Evolutionary conservation across 2,113 vertebrate species (phyloP).

Genomic region (Hippocampus zosterae): DNA sequence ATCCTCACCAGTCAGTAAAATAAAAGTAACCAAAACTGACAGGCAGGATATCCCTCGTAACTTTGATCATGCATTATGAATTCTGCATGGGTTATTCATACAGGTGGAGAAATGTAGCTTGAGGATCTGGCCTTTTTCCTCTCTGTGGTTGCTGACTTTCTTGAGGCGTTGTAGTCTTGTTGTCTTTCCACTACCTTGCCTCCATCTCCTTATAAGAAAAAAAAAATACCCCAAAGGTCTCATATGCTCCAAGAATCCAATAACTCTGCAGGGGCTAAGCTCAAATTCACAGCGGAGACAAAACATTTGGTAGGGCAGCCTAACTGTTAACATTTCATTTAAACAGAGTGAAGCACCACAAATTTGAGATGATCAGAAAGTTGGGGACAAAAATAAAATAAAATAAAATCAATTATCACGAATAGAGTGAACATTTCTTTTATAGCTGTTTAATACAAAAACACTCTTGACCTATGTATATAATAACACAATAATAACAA

Average conservation of each 20-base stretch:
- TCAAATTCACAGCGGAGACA: slow-evolving; percentile 4
- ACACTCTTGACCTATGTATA: too few relatives aligned
- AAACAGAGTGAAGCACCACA: too few relatives aligned
- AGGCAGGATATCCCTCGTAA: slow-evolving; percentile 48
- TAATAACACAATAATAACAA: too few relatives aligned
- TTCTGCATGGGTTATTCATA: slow-evolving; percentile 62
- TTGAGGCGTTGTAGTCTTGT: slow-evolving; percentile 26
- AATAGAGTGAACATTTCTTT: too few relatives aligned
- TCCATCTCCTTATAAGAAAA: slow-evolving; percentile 31
- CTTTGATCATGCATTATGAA: slow-evolving; percentile 65
- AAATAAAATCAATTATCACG: too few relatives aligned
- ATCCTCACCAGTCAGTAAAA: slow-evolving; percentile 37
- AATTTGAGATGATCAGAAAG: too few relatives aligned
- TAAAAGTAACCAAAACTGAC: slow-evolving; percentile 44
- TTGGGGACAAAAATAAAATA: too few relatives aligned
- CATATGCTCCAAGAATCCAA: slow-evolving; percentile 11
- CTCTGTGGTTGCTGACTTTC: slow-evolving; percentile 22
- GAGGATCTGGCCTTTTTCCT: slow-evolving; percentile 48
- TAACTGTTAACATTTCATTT: not conserved
- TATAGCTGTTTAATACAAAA: too few relatives aligned
- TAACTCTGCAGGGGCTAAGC: slow-evolving; percentile 5
- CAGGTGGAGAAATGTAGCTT: slow-evolving; percentile 28
- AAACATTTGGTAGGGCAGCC: too few relatives aligned
- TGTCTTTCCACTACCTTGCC: slow-evolving; percentile 20
- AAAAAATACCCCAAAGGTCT: not conserved